Conservation (phyloP, 1,140 invertebrate genomes). For the Ceratosolen fusciceps region DNA sequence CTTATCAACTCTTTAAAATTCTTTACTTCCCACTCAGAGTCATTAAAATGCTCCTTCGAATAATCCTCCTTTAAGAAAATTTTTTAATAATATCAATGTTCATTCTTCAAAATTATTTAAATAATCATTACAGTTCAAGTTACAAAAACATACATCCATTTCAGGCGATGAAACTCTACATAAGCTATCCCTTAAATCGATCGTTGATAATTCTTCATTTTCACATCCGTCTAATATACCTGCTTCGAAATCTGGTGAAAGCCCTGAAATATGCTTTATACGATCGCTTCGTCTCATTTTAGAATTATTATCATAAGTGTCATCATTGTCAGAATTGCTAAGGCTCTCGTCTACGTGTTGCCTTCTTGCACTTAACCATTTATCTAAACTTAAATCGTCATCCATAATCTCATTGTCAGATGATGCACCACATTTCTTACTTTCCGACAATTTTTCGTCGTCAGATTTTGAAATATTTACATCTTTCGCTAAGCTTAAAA, state of each 20-base stretch:
- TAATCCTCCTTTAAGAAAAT: conserved; percentile 18
- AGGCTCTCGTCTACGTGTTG: not conserved
- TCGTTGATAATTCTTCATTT: conserved; percentile 43
- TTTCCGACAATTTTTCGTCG: conserved; percentile 60
- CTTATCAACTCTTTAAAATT: conserved; percentile 57
- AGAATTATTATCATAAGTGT: conserved; percentile 12
- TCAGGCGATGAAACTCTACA: conserved; percentile 46
- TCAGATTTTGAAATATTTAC: conserved; percentile 56
- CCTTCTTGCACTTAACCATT: conserved; percentile 36
- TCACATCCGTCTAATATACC: conserved; percentile 34
- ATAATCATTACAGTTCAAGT: not conserved
- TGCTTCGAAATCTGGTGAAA: conserved; percentile 38
- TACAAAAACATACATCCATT: conserved; percentile 25
- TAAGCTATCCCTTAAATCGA: conserved; percentile 47
- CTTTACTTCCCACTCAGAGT: conserved; percentile 46
- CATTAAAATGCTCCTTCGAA: conserved; percentile 25
- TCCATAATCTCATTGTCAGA: conserved; percentile 29
- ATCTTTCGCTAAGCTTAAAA: conserved; percentile 15
- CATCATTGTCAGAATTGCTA: conserved; percentile 42
- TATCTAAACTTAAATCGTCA: conserved; percentile 48
- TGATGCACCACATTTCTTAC: conserved; percentile 39
- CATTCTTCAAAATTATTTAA: not conserved
- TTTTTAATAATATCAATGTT: conserved; percentile 1
- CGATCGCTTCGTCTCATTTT: conserved; percentile 33
- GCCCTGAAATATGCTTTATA: conserved; percentile 7